A percentile compares a stretch with the other conserved stretches of the same genome.
phyloP scores from a whole-genome alignment of 1,140 invertebrate genomes.

The Colletes gigas region DNA sequence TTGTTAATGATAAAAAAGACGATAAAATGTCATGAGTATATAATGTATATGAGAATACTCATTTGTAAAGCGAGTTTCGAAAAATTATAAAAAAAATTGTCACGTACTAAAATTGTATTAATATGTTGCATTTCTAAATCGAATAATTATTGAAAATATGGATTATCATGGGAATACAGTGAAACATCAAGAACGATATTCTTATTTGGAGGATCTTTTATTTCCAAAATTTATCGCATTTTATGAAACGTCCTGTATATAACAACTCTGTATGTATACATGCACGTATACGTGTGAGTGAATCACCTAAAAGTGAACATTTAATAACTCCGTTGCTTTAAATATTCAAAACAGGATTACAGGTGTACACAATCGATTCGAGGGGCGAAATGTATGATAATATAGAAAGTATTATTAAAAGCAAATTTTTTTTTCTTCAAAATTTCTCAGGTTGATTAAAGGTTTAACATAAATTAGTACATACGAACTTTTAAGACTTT shows the following conservation, averaged over 20 bases:
- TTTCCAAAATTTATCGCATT: constrained; percentile 42
- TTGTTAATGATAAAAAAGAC: constrained; percentile 3
- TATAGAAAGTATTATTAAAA: constrained; percentile 33
- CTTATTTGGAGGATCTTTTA: constrained; percentile 20
- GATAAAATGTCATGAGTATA: constrained; percentile 4
- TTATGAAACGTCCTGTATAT: constrained; percentile 20
- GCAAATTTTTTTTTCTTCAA: constrained; percentile 20
- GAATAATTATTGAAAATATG: not conserved
- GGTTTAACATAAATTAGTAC: constrained; percentile 45
- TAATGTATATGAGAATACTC: not conserved
- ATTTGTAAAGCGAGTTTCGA: not conserved
- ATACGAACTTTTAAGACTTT: constrained; percentile 55
- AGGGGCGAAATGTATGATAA: constrained; percentile 8
- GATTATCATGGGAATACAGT: not conserved
- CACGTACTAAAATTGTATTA: too few species aligned
- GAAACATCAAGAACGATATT: not conserved
- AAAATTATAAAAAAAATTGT: not conserved
- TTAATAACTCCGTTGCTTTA: constrained; percentile 1
- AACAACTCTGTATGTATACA: not conserved
- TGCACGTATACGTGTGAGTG: not conserved
- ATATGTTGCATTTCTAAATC: not conserved
- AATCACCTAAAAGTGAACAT: not conserved
- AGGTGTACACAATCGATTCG: not conserved
- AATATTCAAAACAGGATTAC: not conserved
- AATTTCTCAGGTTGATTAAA: constrained; percentile 37